These are phyloP conservation scores for Asbolus verrucosus DNA, from an alignment of 1,140 invertebrate species.

Conservation along the genomic window DNA sequence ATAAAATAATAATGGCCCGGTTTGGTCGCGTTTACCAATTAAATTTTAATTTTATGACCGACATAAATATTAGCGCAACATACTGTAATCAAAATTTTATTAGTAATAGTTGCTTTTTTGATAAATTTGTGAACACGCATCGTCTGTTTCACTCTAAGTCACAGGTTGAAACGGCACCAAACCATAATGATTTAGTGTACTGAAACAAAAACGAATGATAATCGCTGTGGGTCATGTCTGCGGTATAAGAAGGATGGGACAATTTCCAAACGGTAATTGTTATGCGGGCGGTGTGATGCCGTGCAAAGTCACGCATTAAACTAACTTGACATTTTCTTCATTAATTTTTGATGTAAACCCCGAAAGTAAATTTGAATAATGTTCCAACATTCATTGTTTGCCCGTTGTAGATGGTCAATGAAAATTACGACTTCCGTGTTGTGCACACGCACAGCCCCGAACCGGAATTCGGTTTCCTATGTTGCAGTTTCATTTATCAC, in stretches of 20 bases:
- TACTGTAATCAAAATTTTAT: neutral
- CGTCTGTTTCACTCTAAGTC: too few relatives aligned
- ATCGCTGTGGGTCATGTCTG: neutral
- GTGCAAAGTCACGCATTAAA: conserved; percentile 30
- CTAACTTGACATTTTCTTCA: conserved; percentile 17
- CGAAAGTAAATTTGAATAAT: conserved; percentile 33
- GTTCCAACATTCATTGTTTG: conserved; percentile 25
- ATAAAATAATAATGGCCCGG: conserved; percentile 1
- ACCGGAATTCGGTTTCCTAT: too few relatives aligned
- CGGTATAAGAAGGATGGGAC: neutral
- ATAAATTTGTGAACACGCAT: too few relatives aligned
- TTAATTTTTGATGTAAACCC: conserved; percentile 23
- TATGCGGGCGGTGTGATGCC: neutral
- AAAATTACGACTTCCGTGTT: conserved; percentile 30
- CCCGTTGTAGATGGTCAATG: conserved; percentile 18
- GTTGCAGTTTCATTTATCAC: too few relatives aligned
- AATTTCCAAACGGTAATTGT: conserved; percentile 7
- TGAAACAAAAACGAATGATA: neutral
- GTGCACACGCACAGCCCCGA: conserved; percentile 7
- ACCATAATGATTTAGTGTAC: too few relatives aligned
- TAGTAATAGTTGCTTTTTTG: too few relatives aligned
- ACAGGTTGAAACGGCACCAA: too few relatives aligned
- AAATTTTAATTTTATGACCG: conserved; percentile 4
- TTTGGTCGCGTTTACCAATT: neutral
- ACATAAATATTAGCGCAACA: conserved; percentile 14